phyloP scores from a whole-genome alignment of 2,113 vertebrate species.

The Hyperopisus bebe region DNA sequence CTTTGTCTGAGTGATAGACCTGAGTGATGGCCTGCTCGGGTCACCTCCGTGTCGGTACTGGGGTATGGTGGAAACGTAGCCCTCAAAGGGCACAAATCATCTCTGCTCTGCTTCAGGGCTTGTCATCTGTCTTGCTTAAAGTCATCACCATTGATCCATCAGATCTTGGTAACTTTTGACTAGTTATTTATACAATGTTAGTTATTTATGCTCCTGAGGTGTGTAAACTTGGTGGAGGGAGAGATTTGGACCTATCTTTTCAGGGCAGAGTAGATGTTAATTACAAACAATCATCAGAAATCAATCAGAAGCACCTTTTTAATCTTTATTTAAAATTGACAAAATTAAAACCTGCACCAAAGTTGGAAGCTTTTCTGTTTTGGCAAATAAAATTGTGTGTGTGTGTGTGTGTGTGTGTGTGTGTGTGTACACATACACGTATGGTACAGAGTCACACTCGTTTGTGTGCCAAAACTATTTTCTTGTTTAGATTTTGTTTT shows the following conservation, averaged over 20 bases:
- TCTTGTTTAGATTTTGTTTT: slow-evolving; percentile 26
- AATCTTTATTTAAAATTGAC: slow-evolving; percentile 30
- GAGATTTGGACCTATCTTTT: slow-evolving; percentile 9
- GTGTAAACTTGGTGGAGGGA: neutral
- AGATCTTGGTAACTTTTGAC: neutral
- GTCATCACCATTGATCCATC: neutral
- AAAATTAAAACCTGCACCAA: slow-evolving; percentile 46
- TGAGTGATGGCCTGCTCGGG: neutral
- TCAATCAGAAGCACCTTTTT: slow-evolving; percentile 39
- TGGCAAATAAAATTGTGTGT: slow-evolving; percentile 29
- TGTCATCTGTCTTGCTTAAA: slow-evolving; percentile 4
- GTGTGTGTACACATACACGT: slow-evolving; percentile 42
- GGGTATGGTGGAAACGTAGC: slow-evolving; percentile 2
- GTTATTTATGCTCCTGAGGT: neutral
- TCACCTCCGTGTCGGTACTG: neutral
- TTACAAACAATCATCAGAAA: slow-evolving; percentile 25
- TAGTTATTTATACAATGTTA: neutral
- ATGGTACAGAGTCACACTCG: slow-evolving; percentile 50
- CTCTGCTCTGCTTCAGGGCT: neutral
- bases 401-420: slow-evolving; percentile 59
- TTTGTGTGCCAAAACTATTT: slow-evolving; percentile 39
- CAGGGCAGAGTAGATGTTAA: neutral
- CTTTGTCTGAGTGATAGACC: neutral
- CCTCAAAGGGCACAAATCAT: neutral
- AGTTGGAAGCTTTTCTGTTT: slow-evolving; percentile 36